A percentile compares a stretch with the other conserved stretches of the same genome.
Evolutionary conservation across 2,797 vertebrate species (phyloP).

Genomic region (Graptemys geographica): DNA sequence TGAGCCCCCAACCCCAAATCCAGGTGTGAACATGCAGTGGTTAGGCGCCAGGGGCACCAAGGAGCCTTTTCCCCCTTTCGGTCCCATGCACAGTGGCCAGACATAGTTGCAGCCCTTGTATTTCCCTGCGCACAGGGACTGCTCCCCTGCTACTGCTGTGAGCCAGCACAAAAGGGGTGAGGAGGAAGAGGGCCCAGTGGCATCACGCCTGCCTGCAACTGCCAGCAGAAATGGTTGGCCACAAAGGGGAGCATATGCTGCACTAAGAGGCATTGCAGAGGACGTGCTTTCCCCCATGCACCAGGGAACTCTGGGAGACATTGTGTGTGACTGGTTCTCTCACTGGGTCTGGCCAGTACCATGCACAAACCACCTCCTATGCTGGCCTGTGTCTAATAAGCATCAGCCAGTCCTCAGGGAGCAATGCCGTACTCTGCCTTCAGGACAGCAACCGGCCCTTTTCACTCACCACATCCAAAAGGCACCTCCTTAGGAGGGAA

Average conservation of each 20-base stretch:
- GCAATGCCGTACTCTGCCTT: fast-evolving
- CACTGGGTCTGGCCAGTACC: not conserved
- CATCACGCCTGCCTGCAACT: not conserved
- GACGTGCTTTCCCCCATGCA: not conserved
- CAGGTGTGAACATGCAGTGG: fast-evolving
- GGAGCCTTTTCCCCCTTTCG: not conserved
- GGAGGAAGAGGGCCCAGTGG: constrained; percentile 20
- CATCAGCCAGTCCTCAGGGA: too few relatives aligned
- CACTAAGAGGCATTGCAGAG: fast-evolving
- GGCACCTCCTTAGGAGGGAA: not conserved
- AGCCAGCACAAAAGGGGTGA: too few relatives aligned
- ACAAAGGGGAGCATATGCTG: not conserved
- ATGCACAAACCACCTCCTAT: too few relatives aligned
- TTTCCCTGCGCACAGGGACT: not conserved
- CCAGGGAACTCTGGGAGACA: fast-evolving
- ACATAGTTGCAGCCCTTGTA: not conserved
- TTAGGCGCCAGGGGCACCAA: not conserved
- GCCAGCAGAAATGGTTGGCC: constrained; percentile 54
- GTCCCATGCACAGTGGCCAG: not conserved
- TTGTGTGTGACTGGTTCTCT: fast-evolving
- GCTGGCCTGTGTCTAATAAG: too few relatives aligned
- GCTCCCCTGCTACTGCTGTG: not conserved
- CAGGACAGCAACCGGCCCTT: fast-evolving
- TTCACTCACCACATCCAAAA: not conserved
- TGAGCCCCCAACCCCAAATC: not conserved